phyloP scores from a whole-genome alignment of 2,888 invertebrate genomes.

The Unio pictorum region DNA sequence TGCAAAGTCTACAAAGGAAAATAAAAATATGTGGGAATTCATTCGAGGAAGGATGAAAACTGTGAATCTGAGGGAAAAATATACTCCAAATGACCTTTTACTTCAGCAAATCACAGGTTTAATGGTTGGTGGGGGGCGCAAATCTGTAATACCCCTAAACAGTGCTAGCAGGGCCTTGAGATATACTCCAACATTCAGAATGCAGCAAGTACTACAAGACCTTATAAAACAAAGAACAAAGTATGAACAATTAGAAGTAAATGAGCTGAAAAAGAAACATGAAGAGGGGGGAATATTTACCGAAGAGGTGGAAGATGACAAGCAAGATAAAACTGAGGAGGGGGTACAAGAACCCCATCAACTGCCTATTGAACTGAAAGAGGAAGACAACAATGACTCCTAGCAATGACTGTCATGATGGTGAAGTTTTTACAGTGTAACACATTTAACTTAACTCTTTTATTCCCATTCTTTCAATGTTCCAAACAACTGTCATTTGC shows the following conservation, averaged over 20 bases:
- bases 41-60: constrained; percentile 46
- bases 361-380: background rate
- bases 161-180: constrained; percentile 60
- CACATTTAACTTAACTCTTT: too few relatives aligned
- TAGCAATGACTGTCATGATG: too few relatives aligned
- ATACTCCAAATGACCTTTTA: constrained; percentile 55
- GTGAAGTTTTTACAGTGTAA: too few relatives aligned
- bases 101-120: constrained; percentile 58
- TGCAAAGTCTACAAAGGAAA: constrained; percentile 14
- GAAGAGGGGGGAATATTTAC: constrained; percentile 14
- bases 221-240: constrained; percentile 56
- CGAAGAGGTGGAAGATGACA: constrained; percentile 1
- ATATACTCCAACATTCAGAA: constrained; percentile 66
- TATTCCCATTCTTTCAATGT: too few relatives aligned
- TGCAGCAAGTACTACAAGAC: constrained; percentile 60
- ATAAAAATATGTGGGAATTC: constrained; percentile 49
- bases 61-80: constrained; percentile 35
- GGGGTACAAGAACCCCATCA: constrained; percentile 19
- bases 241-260: constrained; percentile 58
- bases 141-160: constrained; percentile 48
- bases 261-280: constrained; percentile 42
- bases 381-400: too few relatives aligned
- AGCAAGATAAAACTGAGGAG: constrained; percentile 7
- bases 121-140: constrained; percentile 38
- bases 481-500: too few relatives aligned